Percentiles rank a stretch among this genome's conserved stretches.
Evolutionary conservation across 2,113 vertebrate species (phyloP).

Genomic region (Triplophysa rosa): DNA sequence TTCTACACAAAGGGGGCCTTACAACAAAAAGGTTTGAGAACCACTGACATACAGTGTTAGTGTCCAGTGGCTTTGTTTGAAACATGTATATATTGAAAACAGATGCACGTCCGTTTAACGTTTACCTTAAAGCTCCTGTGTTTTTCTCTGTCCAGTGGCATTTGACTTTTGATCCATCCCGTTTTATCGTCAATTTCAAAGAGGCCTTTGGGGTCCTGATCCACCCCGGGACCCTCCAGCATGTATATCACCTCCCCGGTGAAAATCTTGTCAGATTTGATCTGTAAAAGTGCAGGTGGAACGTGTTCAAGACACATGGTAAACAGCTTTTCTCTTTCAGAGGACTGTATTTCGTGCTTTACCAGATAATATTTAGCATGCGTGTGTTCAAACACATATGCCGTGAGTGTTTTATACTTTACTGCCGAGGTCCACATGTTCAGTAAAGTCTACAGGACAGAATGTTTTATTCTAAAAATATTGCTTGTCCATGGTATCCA

Average conservation of each 20-base stretch:
- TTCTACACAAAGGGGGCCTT: no score
- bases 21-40: no score
- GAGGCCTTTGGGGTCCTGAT: constrained; percentile 87
- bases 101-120: background rate
- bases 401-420: background rate
- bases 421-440: no score
- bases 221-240: constrained; percentile 92
- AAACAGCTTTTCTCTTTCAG: background rate
- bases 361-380: background rate
- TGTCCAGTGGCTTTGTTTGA: background rate
- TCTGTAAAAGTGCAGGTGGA: constrained; percentile 70
- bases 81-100: background rate
- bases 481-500: background rate
- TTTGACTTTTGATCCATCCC: constrained; percentile 86
- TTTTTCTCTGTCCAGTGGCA: constrained; percentile 88
- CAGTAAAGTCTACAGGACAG: no score
- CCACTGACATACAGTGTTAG: no score
- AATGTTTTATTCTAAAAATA: no score
- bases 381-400: background rate
- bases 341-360: background rate
- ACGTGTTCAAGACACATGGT: constrained; percentile 45
- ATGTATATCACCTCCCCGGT: constrained; percentile 90
- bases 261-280: constrained; percentile 93
- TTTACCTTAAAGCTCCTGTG: constrained; percentile 83
- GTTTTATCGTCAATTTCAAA: constrained; percentile 93